Conservation (phyloP, 1,140 invertebrate genomes). For the Drosophila kikkawai region DNA sequence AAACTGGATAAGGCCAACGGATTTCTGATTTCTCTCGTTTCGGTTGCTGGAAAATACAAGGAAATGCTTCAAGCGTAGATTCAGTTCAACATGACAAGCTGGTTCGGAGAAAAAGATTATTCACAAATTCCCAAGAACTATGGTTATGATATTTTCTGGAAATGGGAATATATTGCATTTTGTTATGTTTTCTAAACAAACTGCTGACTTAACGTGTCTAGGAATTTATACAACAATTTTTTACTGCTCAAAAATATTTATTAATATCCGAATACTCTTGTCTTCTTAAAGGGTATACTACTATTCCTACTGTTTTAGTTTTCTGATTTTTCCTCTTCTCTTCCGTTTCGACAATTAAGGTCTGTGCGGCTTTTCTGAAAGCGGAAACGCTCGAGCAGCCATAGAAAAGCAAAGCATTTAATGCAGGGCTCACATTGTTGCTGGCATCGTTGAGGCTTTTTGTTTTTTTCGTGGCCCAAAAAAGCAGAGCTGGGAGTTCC, state of each 20-base stretch:
- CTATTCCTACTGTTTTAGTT: not conserved
- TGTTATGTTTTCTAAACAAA: not conserved
- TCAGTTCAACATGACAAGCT: not conserved
- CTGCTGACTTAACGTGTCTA: too few species aligned
- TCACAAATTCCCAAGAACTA: not conserved
- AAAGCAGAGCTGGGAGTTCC: not conserved
- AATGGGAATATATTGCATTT: not conserved
- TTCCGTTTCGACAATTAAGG: constrained; percentile 57
- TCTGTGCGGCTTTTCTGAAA: constrained; percentile 35
- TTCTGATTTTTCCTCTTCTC: constrained; percentile 3
- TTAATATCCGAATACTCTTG: not conserved
- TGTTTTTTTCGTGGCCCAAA: constrained; percentile 41
- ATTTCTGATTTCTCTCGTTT: not conserved
- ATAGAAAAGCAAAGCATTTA: constrained; percentile 69
- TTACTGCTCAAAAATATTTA: not conserved
- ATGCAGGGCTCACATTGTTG: constrained; percentile 66
- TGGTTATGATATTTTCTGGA: not conserved
- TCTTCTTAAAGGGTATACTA: not conserved
- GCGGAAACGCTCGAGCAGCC: constrained; percentile 57
- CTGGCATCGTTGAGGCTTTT: constrained; percentile 24
- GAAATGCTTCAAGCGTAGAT: not conserved
- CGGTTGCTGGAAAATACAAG: constrained; percentile 1
- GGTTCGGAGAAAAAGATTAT: not conserved
- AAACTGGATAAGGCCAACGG: constrained; percentile 1
- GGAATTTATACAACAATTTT: not conserved